Conservation (phyloP, 2,888 invertebrate species). For the Agapetus fuscipes region DNA sequence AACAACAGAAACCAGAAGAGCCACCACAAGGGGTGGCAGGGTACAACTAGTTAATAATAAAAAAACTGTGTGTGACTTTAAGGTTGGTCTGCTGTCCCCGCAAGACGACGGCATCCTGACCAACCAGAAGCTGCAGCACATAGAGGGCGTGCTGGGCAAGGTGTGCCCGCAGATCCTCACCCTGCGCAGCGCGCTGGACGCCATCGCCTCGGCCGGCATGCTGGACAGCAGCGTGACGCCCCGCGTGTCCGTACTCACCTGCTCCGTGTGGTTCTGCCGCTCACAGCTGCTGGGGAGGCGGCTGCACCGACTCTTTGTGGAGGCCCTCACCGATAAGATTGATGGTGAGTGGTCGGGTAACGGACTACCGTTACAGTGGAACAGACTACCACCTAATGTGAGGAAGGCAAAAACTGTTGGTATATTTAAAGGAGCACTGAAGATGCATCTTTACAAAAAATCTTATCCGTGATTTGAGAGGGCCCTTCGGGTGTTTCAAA, state of each 20-base stretch:
- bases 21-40: too few species aligned
- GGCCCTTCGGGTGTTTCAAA: too few species aligned
- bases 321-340: constrained; percentile 17
- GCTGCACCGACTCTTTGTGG: constrained; percentile 16
- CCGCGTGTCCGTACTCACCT: constrained; percentile 14
- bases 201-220: constrained; percentile 17
- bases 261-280: constrained; percentile 16
- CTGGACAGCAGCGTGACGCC: constrained; percentile 9
- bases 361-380: too few species aligned
- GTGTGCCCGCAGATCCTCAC: constrained; percentile 11
- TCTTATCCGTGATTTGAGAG: too few species aligned
- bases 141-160: constrained; percentile 14
- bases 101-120: constrained; percentile 19
- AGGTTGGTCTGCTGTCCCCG: constrained; percentile 14
- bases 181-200: constrained; percentile 14
- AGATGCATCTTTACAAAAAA: too few species aligned
- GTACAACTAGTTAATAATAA: too few species aligned
- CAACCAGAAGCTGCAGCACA: constrained; percentile 18
- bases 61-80: neutral
- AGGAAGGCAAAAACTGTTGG: too few species aligned
- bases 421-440: too few species aligned
- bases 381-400: too few species aligned
- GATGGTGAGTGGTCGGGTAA: constrained; percentile 18
- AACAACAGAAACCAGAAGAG: too few species aligned
- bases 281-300: constrained; percentile 12